Evolutionary conservation across 2,888 invertebrate species (phyloP).

Genomic region (Hartigia nigra): DNA sequence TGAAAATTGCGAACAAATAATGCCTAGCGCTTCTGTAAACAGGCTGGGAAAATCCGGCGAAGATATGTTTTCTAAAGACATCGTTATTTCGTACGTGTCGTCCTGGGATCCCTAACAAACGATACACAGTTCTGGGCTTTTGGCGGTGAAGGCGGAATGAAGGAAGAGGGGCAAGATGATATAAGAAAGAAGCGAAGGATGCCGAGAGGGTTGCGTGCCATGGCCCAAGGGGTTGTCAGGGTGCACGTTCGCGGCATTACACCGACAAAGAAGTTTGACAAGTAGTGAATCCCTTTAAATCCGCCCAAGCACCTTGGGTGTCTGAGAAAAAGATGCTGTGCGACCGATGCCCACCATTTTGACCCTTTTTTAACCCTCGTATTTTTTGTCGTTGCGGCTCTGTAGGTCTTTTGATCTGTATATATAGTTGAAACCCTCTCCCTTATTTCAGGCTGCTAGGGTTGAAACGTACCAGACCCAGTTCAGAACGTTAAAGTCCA

Average conservation of each 20-base stretch:
- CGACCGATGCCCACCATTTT: neutral
- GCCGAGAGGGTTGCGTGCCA: neutral
- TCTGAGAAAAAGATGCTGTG: neutral
- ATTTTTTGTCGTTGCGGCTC: neutral
- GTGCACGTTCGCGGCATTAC: slow-evolving; percentile 4
- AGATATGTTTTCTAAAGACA: neutral
- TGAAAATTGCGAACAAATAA: neutral
- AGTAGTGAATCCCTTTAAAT: slow-evolving; percentile 27
- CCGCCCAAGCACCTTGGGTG: neutral
- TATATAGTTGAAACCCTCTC: neutral
- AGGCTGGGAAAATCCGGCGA: neutral
- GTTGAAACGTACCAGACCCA: neutral
- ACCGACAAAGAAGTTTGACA: slow-evolving; percentile 25
- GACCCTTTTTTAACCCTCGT: neutral
- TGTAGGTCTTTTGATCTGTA: neutral
- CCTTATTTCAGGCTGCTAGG: neutral
- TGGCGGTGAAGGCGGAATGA: neutral
- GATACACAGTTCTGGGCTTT: slow-evolving; percentile 2
- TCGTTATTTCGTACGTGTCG: neutral
- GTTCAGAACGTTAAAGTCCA: neutral
- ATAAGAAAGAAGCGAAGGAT: neutral
- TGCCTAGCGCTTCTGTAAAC: neutral
- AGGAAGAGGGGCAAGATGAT: neutral
- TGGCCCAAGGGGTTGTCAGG: neutral
- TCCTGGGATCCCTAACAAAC: neutral